Percentiles rank a stretch among this genome's conserved stretches.
phyloP scores from a whole-genome alignment of 2,888 invertebrate species.

The Magallana nippona region DNA sequence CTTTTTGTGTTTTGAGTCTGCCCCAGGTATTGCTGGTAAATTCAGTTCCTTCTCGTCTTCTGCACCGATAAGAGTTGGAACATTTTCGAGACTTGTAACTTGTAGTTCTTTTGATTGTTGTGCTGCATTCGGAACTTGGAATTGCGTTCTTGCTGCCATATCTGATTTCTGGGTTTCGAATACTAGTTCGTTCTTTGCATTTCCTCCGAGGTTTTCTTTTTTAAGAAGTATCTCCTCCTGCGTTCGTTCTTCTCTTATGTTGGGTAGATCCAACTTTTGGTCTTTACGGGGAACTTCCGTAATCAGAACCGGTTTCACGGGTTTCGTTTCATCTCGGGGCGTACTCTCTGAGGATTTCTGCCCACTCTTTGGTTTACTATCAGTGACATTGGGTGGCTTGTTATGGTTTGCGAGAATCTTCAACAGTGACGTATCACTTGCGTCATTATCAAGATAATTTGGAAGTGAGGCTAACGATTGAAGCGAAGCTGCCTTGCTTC shows the following conservation, averaged over 20 bases:
- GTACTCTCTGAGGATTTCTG: neutral
- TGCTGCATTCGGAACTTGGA: slow-evolving; percentile 35
- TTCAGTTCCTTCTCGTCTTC: neutral
- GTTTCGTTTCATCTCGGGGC: neutral
- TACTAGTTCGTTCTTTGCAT: neutral
- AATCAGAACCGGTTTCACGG: slow-evolving; percentile 53
- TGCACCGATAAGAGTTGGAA: neutral
- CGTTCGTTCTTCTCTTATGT: slow-evolving; percentile 61
- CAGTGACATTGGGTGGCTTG: neutral
- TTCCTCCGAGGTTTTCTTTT: neutral
- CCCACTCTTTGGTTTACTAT: neutral
- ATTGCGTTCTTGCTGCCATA: slow-evolving; percentile 23
- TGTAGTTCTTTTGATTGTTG: slow-evolving; percentile 17
- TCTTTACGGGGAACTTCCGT: slow-evolving; percentile 52
- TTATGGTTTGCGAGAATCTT: neutral
- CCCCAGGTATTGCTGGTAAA: neutral
- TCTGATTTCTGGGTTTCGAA: slow-evolving; percentile 25
- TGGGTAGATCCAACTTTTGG: slow-evolving; percentile 51
- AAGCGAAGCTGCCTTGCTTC: slow-evolving; percentile 28
- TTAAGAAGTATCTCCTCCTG: slow-evolving; percentile 59
- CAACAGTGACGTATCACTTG: slow-evolving; percentile 4
- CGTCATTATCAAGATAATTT: neutral
- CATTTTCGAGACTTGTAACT: slow-evolving; percentile 4
- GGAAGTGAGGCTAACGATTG: slow-evolving; percentile 36
- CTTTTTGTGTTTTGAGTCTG: neutral